phyloP scores from a whole-genome alignment of 2,797 vertebrate genomes.

The Amblyraja radiata region DNA sequence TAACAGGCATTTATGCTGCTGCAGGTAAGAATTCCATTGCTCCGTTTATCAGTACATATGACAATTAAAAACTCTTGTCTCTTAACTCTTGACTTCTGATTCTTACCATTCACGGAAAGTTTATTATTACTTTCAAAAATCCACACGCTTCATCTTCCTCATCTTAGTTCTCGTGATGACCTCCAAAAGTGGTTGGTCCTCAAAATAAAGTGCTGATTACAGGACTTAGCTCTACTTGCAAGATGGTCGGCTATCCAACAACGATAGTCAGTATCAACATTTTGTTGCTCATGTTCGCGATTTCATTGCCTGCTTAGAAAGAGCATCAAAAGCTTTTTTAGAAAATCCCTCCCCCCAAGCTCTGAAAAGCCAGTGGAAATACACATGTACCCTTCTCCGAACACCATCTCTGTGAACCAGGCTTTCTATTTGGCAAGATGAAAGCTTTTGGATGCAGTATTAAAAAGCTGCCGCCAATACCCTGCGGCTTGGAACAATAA shows the following conservation, averaged over 20 bases:
- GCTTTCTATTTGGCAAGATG: neutral
- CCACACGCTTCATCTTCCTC: too few species aligned
- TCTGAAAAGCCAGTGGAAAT: neutral
- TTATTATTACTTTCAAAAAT: too few species aligned
- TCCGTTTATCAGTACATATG: too few species aligned
- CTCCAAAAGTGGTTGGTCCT: too few species aligned
- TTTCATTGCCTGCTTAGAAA: neutral
- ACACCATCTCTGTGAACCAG: neutral
- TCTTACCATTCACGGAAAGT: too few species aligned
- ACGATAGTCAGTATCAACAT: neutral
- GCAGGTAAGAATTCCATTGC: too few species aligned
- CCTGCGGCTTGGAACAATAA: neutral
- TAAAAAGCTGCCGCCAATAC: neutral
- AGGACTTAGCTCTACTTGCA: too few species aligned
- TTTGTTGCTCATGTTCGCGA: neutral
- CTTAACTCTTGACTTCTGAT: too few species aligned
- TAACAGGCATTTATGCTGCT: too few species aligned
- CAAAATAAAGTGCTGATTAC: too few species aligned
- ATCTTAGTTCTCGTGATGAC: too few species aligned
- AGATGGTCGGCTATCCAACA: neutral
- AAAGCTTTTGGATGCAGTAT: neutral
- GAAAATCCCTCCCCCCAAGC: conserved; percentile 16
- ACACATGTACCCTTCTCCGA: neutral
- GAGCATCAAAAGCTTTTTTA: neutral
- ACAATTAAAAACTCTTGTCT: too few species aligned